Evolutionary conservation across 2,113 vertebrate genomes (phyloP), one percentile per base, ranked within the genome.

Genomic region (mouse (Mus musculus)): DNA sequence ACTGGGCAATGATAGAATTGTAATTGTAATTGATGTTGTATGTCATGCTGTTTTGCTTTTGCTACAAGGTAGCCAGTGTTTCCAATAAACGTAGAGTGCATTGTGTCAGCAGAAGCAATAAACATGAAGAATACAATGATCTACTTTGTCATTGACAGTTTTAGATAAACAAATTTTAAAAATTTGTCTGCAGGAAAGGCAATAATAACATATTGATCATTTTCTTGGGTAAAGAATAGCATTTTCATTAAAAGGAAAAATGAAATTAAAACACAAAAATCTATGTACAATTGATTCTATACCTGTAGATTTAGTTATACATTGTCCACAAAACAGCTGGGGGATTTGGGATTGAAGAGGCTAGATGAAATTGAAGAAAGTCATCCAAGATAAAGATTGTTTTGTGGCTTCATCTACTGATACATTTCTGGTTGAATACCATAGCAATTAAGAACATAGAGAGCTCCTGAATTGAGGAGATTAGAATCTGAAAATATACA

Each of bases 141-240:
- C 20, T 61, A 91, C 95, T 97, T 96, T 96, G 93, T 94, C 76
- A 91, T 61, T 5, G 0, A 42, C 89, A 95, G 65, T 86, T 95
- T 95, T 75, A 94, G 65, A 94, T 96, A 96, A 97, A 90, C 85
- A 96, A 94, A 90, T 95, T 89, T 92, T 92, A 96, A 94, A 76
- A 78, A 92, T 96, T 90, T 95, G 54, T 87, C 88, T 86, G 61
- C 54, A 46, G 72, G 93, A 89, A 97, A 92, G 86, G 49, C 67
- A 91, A 69, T 49, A 80, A 75, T 80, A 94, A 78, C 9, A 86
- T 12, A 61, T 91, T 33, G 30, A 72, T 93, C 24, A 22, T 39
- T 93, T 95, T 73, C 73, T 90, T 63, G 5, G 76, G 61, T 95
- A 76, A 90, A 95, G 49, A 90, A 88, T 71, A 95, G 77, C 54